phyloP scores from a whole-genome alignment of 1,140 invertebrate species.

The Paraescarpia echinospica region DNA sequence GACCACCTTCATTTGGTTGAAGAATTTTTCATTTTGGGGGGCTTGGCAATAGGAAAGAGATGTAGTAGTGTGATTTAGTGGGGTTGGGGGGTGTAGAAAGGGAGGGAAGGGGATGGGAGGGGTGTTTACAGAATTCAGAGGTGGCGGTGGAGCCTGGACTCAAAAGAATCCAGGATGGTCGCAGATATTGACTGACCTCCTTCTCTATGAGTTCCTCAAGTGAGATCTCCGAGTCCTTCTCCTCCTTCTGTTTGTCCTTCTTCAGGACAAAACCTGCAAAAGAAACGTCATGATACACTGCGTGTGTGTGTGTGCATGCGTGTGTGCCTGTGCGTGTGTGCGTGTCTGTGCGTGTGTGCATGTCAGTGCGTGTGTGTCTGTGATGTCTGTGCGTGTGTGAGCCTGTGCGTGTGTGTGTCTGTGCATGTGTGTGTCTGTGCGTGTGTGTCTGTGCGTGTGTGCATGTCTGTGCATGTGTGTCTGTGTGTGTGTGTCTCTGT shows the following conservation, averaged over 20 bases:
- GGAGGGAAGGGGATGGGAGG: too few relatives aligned
- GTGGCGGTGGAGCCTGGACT: too few relatives aligned
- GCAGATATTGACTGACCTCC: conserved; percentile 43
- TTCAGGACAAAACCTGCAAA: conserved; percentile 88
- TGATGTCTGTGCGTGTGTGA: neutral
- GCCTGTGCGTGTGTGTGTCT: neutral
- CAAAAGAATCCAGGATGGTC: too few relatives aligned
- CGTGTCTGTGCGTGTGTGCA: neutral
- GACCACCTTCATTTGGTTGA: too few relatives aligned
- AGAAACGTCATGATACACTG: neutral
- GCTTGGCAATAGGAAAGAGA: too few relatives aligned
- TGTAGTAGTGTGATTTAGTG: too few relatives aligned
- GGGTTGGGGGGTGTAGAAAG: too few relatives aligned
- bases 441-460: too few relatives aligned
- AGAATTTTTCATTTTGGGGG: too few relatives aligned
- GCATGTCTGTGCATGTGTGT: too few relatives aligned
- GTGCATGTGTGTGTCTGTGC: neutral
- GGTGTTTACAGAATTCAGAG: too few relatives aligned
- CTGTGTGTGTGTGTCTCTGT: too few relatives aligned
- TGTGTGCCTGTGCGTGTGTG: neutral
- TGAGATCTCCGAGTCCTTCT: conserved; percentile 56
- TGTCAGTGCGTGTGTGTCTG: neutral
- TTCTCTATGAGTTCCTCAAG: conserved; percentile 64
- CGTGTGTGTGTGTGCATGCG: neutral
- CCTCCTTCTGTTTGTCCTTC: conserved; percentile 66